Evolutionary conservation across 2,888 invertebrate species (phyloP).

Genomic region (Myathropa florea): DNA sequence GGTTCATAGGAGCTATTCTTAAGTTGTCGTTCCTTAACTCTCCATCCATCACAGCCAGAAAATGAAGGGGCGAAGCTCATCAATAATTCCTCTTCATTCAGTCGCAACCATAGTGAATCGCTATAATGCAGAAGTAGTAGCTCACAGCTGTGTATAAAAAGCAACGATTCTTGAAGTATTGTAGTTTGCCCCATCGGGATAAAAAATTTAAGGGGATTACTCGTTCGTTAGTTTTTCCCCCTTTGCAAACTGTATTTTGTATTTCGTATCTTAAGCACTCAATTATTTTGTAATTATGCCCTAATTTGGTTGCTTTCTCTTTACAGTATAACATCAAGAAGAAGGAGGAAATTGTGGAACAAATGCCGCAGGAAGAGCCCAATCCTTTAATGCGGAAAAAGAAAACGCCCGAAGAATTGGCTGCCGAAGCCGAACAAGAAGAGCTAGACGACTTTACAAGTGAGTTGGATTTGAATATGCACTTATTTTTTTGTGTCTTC

Average conservation of each 20-base stretch:
- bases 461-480: constrained; percentile 85
- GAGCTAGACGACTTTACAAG: constrained; percentile 98
- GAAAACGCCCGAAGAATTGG: constrained; percentile 98
- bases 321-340: constrained; percentile 99
- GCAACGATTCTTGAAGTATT: neutral
- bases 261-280: constrained; percentile 16
- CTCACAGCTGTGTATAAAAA: constrained; percentile 32
- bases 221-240: neutral
- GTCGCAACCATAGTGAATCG: constrained; percentile 11
- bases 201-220: constrained; percentile 19
- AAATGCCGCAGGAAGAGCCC: constrained; percentile 91
- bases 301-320: constrained; percentile 71
- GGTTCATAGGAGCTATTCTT: constrained; percentile 47
- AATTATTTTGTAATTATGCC: constrained; percentile 31
- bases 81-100: constrained; percentile 60
- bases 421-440: constrained; percentile 96
- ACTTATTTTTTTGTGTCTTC: constrained; percentile 74
- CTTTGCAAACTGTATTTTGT: neutral
- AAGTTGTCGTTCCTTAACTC: neutral
- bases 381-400: constrained; percentile 98
- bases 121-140: constrained; percentile 3
- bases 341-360: constrained; percentile 95
- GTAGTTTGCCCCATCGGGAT: constrained; percentile 1
- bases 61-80: constrained; percentile 20
- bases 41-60: neutral